Evolutionary conservation across 2,113 vertebrate genomes (phyloP).

Genomic region (Syngnathus typhle): DNA sequence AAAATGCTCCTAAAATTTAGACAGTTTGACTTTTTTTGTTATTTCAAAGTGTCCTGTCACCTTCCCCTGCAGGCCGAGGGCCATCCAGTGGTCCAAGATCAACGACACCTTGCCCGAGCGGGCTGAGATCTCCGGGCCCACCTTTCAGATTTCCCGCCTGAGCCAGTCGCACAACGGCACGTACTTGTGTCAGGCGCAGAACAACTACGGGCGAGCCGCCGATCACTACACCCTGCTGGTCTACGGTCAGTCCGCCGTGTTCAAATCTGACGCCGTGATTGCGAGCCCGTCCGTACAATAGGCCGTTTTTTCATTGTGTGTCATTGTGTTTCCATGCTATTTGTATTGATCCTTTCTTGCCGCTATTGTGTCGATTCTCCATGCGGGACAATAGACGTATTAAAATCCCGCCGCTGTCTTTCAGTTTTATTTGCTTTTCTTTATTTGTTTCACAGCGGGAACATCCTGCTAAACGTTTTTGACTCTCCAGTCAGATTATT

Average conservation of each 20-base stretch:
- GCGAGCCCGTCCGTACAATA: slow-evolving; percentile 1
- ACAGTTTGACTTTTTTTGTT: neutral
- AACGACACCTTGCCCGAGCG: slow-evolving; percentile 84
- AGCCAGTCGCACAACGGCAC: slow-evolving; percentile 84
- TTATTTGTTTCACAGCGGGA: slow-evolving; percentile 33
- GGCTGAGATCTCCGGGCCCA: slow-evolving; percentile 76
- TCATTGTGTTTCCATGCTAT: slow-evolving; percentile 25
- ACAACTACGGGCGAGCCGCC: slow-evolving; percentile 82
- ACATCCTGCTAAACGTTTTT: slow-evolving; percentile 32
- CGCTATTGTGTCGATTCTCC: slow-evolving; percentile 9
- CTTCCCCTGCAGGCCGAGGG: slow-evolving; percentile 68
- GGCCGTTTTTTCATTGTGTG: slow-evolving; percentile 12
- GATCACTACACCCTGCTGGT: slow-evolving; percentile 86
- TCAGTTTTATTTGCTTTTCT: slow-evolving; percentile 45
- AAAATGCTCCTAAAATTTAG: no score
- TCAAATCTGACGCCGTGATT: neutral
- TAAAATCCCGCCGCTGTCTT: slow-evolving; percentile 32
- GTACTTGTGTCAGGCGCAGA: slow-evolving; percentile 85
- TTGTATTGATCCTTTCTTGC: slow-evolving; percentile 35
- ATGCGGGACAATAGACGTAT: slow-evolving; percentile 16
- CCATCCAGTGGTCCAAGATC: slow-evolving; percentile 82
- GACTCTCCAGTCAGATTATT: slow-evolving; percentile 20
- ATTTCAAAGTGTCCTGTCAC: no score
- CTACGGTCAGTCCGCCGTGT: slow-evolving; percentile 75
- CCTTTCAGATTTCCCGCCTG: slow-evolving; percentile 78